Base-by-base conservation (phyloP, 37 sponge, comb jelly and placozoan species). In the Cliona cf. orientalis region DNA sequence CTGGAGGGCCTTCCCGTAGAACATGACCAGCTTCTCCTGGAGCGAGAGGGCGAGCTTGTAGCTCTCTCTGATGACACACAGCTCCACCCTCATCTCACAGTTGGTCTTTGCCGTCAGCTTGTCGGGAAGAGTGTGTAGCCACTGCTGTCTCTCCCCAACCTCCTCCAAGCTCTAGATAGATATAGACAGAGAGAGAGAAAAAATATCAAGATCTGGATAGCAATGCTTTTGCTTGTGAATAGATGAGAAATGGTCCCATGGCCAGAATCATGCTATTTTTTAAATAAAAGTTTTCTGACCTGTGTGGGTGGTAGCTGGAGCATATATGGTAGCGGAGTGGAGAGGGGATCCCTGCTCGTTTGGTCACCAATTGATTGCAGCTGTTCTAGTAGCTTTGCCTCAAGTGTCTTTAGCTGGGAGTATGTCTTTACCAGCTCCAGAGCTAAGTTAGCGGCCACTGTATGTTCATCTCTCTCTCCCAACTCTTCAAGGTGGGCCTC, bases 101-200 rank as follows among this genome's bases (percentile, higher is more conserved):
- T 78, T 91, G 38, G 92, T 91, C 73, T 91, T 91, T 1, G 59
- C 79, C 1, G 92, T 91, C 6, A 91, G 75, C 33, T 46, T 59
- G 55, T 91, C 92, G 11, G 84, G 77, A 5, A 91, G 80, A 34
- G 73, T n/a, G 69, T 91, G 92, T 0, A 91, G 19, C 78, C 75
- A 82, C 35, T 72, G 21, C 56, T 76, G 23, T 34, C 25, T 64
- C 23, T 58, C 43, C 21, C 58, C 76, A 12, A 72, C 62, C 61
- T 91, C 65, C 21, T 74, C 59, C 46, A 39, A 17, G 36, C 36
- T 68, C 79, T 33, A 49, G 23, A 76, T 29, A 29, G 5, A 44
- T 7, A 29, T 45, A 31, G 17, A 17, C 19, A 28, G 22, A 22
- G 40, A 22, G 36, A 5, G 69, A 36, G 14, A 6, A 67, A 7